These are phyloP conservation scores for Invenusta paracnida DNA, from an alignment of 2,888 invertebrate genomes.

Conservation along the genomic window DNA sequence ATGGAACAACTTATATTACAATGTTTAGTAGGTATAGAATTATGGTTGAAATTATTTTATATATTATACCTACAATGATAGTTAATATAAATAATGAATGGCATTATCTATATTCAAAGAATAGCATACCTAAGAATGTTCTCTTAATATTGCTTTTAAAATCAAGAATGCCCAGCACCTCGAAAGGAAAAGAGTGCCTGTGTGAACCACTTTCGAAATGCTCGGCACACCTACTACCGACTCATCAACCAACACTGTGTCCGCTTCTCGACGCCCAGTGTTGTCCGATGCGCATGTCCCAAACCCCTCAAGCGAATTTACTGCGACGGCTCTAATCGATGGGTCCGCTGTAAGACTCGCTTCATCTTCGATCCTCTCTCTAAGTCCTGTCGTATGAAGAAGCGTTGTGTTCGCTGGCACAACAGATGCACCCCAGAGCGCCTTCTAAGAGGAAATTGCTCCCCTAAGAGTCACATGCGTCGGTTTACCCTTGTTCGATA, in stretches of 20 bases:
- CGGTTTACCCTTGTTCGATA: neutral
- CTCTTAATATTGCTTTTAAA: neutral
- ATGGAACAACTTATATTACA: too few relatives aligned
- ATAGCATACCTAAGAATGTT: too few relatives aligned
- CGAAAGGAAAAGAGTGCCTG: neutral
- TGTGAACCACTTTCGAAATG: conserved; percentile 26
- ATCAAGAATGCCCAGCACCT: conserved; percentile 20
- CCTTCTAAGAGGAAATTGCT: neutral
- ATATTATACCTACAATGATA: too few relatives aligned
- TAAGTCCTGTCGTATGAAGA: conserved; percentile 29
- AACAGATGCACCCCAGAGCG: neutral
- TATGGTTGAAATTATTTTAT: too few relatives aligned
- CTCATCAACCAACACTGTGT: conserved; percentile 38
- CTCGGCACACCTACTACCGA: conserved; percentile 14
- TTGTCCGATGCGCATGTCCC: conserved; percentile 33
- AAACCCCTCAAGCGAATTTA: conserved; percentile 30
- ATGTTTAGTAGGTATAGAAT: too few relatives aligned
- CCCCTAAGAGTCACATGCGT: neutral
- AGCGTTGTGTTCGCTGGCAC: conserved; percentile 38
- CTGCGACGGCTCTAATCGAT: conserved; percentile 38
- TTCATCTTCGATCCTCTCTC: conserved; percentile 20
- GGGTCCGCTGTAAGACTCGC: conserved; percentile 36
- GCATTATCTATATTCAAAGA: too few relatives aligned
- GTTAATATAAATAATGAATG: too few relatives aligned
- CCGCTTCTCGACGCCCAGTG: neutral